A percentile compares a stretch with the other conserved stretches of the same genome.
Conservation (phyloP, 2,888 invertebrate species). For the Sesamia inferens region DNA sequence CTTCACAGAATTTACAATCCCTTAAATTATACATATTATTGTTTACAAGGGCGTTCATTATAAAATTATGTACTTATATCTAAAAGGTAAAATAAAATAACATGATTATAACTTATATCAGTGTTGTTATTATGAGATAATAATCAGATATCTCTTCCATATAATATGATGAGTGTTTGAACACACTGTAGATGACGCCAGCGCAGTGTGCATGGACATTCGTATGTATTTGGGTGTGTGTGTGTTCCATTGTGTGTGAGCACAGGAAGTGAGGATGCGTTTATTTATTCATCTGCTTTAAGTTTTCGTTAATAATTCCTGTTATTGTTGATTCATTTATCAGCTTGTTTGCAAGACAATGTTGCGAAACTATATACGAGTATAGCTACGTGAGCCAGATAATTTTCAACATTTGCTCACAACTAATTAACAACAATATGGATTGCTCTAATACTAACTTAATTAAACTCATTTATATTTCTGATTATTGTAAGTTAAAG, state of each 20-base stretch:
- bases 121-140: constrained; percentile 52
- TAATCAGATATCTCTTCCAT: constrained; percentile 35
- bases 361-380: constrained; percentile 39
- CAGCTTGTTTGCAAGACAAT: constrained; percentile 53
- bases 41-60: constrained; percentile 33
- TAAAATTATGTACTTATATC: neutral
- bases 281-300: constrained; percentile 64
- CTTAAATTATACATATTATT: constrained; percentile 32
- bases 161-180: constrained; percentile 44
- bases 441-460: constrained; percentile 12
- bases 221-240: constrained; percentile 11
- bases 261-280: constrained; percentile 62
- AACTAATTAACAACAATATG: constrained; percentile 6
- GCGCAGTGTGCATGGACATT: constrained; percentile 9
- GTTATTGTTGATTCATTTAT: constrained; percentile 54
- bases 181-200: constrained; percentile 39
- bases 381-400: constrained; percentile 9
- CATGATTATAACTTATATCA: constrained; percentile 31
- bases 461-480: constrained; percentile 17
- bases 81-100: constrained; percentile 22
- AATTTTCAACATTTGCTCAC: constrained; percentile 18
- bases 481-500: constrained; percentile 17
- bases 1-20: constrained; percentile 43
- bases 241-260: constrained; percentile 33
- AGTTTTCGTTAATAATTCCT: constrained; percentile 58